These are phyloP conservation scores for Chaetorhynchus papuensis DNA, from an alignment of 2,113 vertebrate species.

Conservation along the genomic window DNA sequence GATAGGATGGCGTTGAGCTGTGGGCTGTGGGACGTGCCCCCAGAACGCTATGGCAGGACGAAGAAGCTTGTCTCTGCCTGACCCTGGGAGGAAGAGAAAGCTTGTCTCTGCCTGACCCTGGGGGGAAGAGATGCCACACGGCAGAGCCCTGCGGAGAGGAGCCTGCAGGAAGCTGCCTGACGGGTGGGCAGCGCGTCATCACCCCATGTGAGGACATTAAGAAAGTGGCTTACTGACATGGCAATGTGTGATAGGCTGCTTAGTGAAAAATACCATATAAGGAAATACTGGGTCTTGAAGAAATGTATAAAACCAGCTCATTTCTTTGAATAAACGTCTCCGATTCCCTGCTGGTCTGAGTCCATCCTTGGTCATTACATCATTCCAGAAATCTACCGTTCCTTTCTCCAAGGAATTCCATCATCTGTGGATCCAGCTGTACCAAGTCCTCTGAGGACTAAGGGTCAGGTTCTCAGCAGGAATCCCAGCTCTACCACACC, in stretches of 20 bases:
- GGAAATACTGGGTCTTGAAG: background rate
- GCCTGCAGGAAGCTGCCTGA: background rate
- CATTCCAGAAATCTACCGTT: background rate
- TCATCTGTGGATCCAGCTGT: accelerated
- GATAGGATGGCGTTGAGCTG: background rate
- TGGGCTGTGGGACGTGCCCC: background rate
- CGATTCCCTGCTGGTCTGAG: background rate
- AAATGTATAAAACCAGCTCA: background rate
- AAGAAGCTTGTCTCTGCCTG: background rate
- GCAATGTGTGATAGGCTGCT: background rate
- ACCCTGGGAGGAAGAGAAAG: background rate
- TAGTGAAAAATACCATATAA: background rate
- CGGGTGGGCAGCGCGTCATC: background rate
- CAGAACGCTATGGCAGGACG: background rate
- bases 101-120: background rate
- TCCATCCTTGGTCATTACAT: background rate
- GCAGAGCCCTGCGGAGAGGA: background rate
- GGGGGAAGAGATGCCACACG: background rate
- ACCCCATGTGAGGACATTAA: background rate
- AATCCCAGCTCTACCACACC: background rate
- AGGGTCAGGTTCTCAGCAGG: background rate
- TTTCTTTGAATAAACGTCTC: background rate
- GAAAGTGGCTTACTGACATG: background rate
- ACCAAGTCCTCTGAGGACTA: background rate
- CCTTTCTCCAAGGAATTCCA: background rate